Percentiles rank a stretch among this genome's conserved stretches.
These are phyloP conservation scores for Centroberyx gerrardi DNA, from an alignment of 2,797 vertebrate genomes.

Conservation along the genomic window DNA sequence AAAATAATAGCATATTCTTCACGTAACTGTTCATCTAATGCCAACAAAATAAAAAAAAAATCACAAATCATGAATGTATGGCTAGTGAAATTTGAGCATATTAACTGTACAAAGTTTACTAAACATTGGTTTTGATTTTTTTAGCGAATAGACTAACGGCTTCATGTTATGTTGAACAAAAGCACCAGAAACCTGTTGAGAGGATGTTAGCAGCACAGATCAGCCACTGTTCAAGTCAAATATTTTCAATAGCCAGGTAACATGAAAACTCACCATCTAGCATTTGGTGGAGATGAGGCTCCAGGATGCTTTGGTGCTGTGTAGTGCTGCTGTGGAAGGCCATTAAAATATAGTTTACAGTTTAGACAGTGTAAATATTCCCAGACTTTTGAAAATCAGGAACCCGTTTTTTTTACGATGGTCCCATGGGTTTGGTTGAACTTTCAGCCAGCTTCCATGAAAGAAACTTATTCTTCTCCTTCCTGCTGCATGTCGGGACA, in stretches of 20 bases:
- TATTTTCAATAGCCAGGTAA: conserved; percentile 35
- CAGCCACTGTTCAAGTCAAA: conserved; percentile 28
- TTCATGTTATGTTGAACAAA: no score
- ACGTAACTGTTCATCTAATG: background rate
- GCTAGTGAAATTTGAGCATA: background rate
- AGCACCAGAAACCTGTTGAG: no score
- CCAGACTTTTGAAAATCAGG: conserved; percentile 68
- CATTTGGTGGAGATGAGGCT: conserved; percentile 27
- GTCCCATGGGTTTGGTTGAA: conserved; percentile 72
- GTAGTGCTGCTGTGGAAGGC: conserved; percentile 42
- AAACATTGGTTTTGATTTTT: no score
- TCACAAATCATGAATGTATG: background rate
- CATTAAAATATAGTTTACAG: conserved; percentile 73
- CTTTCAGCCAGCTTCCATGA: conserved; percentile 65
- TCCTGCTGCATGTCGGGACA: conserved; percentile 55
- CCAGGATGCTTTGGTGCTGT: conserved; percentile 29
- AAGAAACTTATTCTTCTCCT: conserved; percentile 63
- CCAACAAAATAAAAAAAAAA: background rate
- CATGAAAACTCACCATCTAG: conserved; percentile 27
- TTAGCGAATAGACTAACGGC: no score
- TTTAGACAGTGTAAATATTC: conserved; percentile 76
- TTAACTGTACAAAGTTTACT: no score
- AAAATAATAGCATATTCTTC: no score
- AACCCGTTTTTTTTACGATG: no score
- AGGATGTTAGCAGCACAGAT: background rate